Base-by-base conservation (phyloP, 2,113 vertebrate species). In the Silurus glanis region DNA sequence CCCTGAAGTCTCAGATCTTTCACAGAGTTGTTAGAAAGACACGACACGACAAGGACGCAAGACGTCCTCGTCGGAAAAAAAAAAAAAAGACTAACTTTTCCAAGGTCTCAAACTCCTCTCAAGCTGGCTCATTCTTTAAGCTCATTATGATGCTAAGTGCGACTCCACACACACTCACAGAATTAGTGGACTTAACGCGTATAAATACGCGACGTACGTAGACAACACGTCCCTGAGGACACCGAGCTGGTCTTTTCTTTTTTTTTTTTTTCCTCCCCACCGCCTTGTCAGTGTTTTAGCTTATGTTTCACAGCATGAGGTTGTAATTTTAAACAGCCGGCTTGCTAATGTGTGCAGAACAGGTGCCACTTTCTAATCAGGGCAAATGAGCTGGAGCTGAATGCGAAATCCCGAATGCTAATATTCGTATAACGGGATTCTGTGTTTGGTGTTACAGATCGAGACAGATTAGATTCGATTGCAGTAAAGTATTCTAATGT, bases 341-440 rank as follows among this genome's bases (percentile, higher is more conserved):
- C 62, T 72, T 80, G 28, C 19, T 45, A 80, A 80, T 47, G n/a
- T 12, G 82, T 45, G 82, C 9, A 45, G 58, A 83, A 83, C 82
- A 83, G 82, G 66, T 83, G 66, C 64, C 19, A 58, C 49, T n/a
- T 83, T 28, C 10, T 83, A 83, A 83, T 67, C 66, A 19, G 25
- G 21, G 66, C 82, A 83, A 83, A 83, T 83, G 82, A 83, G 82
- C 25, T 56, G 82, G 80, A 56, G 64, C 82, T 71, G 82, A 83
- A 83, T 82, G 23, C 81, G 28, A 67, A 82, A 61, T 61, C 16
- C 80, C n/a, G 80, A 81, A 81, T 66, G 61, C 47, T 64, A 82
- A 82, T 82, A 82, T 82, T 66, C 66, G 45, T 82, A 82, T 19
- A 66, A 51, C 45, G 4, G 1, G 37, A 64, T 61, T 45, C 28